A percentile compares a stretch with the other conserved stretches of the same genome.
Evolutionary conservation across 2,888 invertebrate species (phyloP).

Genomic region (Caenorhabditis zanzibari): DNA sequence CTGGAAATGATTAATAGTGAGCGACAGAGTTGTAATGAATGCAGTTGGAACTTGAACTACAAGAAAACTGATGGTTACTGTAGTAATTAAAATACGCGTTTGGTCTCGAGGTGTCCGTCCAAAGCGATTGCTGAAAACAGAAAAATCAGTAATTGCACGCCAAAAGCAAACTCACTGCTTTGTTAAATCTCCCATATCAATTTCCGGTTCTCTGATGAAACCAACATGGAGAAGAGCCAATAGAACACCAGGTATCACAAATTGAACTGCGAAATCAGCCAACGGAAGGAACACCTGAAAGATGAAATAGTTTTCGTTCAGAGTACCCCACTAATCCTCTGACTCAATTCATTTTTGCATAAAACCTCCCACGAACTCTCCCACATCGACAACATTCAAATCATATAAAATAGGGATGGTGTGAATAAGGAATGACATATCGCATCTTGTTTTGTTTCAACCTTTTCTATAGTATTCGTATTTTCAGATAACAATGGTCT

Average conservation of each 20-base stretch:
- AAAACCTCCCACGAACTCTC: conserved; percentile 17
- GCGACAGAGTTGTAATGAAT: conserved; percentile 80
- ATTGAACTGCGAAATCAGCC: conserved; percentile 82
- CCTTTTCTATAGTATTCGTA: neutral
- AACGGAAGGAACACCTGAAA: conserved; percentile 80
- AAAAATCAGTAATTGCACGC: neutral
- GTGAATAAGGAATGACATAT: neutral
- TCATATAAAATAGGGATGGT: conserved; percentile 37
- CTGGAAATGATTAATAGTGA: conserved; percentile 82
- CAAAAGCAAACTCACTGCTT: conserved; percentile 74
- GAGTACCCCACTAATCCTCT: conserved; percentile 41
- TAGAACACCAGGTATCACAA: conserved; percentile 81
- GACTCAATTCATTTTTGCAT: conserved; percentile 57
- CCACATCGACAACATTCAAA: conserved; percentile 55
- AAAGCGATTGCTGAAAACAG: conserved; percentile 80
- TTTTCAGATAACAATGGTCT: conserved; percentile 12
- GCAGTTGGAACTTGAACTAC: conserved; percentile 82
- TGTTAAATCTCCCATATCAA: conserved; percentile 80
- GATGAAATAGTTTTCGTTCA: conserved; percentile 17
- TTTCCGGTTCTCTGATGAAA: conserved; percentile 82
- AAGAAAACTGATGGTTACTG: conserved; percentile 82
- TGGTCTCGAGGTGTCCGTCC: conserved; percentile 83
- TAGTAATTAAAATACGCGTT: conserved; percentile 82
- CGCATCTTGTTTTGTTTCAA: neutral
- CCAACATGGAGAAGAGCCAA: conserved; percentile 80